Base-by-base conservation (phyloP, 2,797 vertebrate genomes). In the Neomorphus geoffroyi region DNA sequence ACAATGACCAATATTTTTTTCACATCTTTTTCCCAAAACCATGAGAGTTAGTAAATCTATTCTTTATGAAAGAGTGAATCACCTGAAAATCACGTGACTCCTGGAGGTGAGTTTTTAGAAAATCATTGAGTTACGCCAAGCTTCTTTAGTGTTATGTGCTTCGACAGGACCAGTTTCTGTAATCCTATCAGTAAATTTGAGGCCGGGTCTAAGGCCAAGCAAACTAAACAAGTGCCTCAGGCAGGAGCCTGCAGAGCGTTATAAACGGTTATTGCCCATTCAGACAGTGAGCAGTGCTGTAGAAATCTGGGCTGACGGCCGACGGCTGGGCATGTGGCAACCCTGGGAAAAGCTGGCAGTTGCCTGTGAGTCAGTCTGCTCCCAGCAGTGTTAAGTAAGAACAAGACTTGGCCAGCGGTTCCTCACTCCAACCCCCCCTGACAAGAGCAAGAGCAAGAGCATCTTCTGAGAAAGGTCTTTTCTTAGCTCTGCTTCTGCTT, bases 401-500 rank as follows among this genome's bases (percentile, higher is more conserved):
- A 21, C 1, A 84, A 27, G 37, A 6, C 4, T 82, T 30, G 62
- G 53, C 19, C 43, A 71, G 23, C 1, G 2, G 16, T 11, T 57
- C 51, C 37, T 92, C 32, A 17, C 15, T 51, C 51, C 65, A 48
- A 72, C 35, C 4, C 2, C 39, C 27, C 16, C 9, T 33, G 43
- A 54, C 16, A 28, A 1, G 0, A 89, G 48, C 23, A 28, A 1
- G 0, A 89, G 48, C 23, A 64, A 50, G 32, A 60, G 2, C 43
- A 66, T 65, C 66, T 72, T 64, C 67, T 50, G 48, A 65, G 28
- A 67, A 90, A 80, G 10, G 4, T 56, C 30, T 79, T 86, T 21
- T 70, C 28, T 71, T 46, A 65, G 12, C 33, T 93, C 57, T 90
- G 8, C 6, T 83, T 64, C 33, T 72, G 26, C 18, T 92, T 11